Base-by-base conservation (phyloP, 2,113 vertebrate genomes). In the Ochotona princeps region DNA sequence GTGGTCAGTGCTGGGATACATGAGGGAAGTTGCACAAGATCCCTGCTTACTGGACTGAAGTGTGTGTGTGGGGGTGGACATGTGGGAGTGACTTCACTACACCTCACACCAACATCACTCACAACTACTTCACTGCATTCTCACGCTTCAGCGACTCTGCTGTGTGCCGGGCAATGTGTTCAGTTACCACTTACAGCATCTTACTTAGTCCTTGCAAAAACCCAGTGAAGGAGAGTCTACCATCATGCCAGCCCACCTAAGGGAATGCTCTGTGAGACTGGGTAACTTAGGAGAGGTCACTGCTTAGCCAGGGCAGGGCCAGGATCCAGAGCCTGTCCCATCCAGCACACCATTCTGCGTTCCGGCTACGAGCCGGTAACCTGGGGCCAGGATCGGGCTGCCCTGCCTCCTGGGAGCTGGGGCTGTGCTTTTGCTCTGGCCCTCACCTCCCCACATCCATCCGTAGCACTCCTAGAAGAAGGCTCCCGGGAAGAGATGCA, bases 151-250 rank as follows among this genome's bases (percentile, higher is more conserved):
- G 38, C 6, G 20, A 25, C 35, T 1, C 20, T 15, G 47, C 72
- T 67, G 35, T 38, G 51, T 28, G 13, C 32, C 35, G 28, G 30
- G 25, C 44, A 15, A 47, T 2, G 15, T 30, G 54, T 21, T 79
- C 72, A 7, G 30, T 0, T 14, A 35, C 5, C 57, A 8, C 17
- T 2, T 3, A 13, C 1, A 0, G 4, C 13, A 7, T 21, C 30
- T n/a, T 11, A 38, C 25, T 76, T 73, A 70, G 79, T 32, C 28
- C 21, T 82, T 47, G n/a, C 26, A 26, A 30, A 65, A 75, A 44
- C 35, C 14, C 15, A 15, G 12, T 61, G 32, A 47, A 57, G 21
- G 21, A n/a, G 35, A n/a, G 11, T 60, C 73, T 30, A 26, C 38
- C 63, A 51, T 61, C 47, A 70, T 7, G 23, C 14, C 49, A 80